A percentile compares a stretch with the other conserved stretches of the same genome.
These are phyloP conservation scores for Ptychochromis oligacanthus DNA, from an alignment of 2,113 vertebrate genomes.

Conservation along the genomic window DNA sequence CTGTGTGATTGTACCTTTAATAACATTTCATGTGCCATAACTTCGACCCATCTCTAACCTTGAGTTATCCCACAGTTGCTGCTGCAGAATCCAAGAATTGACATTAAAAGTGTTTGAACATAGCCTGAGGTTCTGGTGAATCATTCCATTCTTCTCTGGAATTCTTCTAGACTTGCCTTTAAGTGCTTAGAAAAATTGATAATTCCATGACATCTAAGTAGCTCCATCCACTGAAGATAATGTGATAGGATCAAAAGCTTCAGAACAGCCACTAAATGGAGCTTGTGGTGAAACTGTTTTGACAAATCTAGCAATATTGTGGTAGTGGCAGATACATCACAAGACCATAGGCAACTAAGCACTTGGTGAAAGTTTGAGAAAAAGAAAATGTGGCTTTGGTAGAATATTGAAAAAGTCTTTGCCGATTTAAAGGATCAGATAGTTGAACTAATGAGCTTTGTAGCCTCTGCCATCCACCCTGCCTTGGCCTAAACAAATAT, in stretches of 20 bases:
- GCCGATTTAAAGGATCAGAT: constrained; percentile 25
- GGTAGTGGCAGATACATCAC: constrained; percentile 39
- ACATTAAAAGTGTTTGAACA: constrained; percentile 1
- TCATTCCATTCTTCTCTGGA: not conserved
- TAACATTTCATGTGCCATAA: not conserved
- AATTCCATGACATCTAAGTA: not conserved
- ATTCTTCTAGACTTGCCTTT: not conserved
- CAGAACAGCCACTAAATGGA: constrained; percentile 5
- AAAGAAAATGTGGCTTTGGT: constrained; percentile 14
- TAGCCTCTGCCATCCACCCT: not conserved
- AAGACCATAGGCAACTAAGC: not conserved
- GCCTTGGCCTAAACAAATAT: not conserved
- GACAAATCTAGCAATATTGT: constrained; percentile 35
- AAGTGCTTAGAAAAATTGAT: constrained; percentile 1
- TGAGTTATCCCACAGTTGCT: not conserved
- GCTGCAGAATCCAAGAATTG: not conserved
- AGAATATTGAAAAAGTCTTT: constrained; percentile 4
- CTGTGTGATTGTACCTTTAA: too few relatives aligned
- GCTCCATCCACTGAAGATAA: not conserved
- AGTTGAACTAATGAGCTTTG: constrained; percentile 20
- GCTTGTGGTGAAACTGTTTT: constrained; percentile 8
- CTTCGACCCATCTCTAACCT: not conserved
- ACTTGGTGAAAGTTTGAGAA: constrained; percentile 16
- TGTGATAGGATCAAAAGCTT: not conserved
- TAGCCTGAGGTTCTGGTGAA: not conserved